Conservation (phyloP, 2,888 invertebrate genomes). For the Cinara cedri region DNA sequence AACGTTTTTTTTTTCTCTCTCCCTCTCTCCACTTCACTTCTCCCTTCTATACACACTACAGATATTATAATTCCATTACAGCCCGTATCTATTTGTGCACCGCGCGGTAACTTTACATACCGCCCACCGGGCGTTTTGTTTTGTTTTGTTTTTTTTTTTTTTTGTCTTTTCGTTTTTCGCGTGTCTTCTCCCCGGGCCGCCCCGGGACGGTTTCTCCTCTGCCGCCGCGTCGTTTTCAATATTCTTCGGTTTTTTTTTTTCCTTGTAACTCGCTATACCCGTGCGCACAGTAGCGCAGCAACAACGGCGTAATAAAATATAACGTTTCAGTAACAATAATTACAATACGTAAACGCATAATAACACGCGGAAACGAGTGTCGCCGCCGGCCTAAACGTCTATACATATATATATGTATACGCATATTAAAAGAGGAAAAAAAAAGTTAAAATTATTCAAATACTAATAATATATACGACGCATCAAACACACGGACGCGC, state of each 20-base stretch:
- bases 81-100: too few relatives aligned
- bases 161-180: too few relatives aligned
- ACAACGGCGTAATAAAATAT: not conserved
- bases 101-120: too few relatives aligned
- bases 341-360: constrained; percentile 1
- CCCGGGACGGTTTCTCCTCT: not conserved
- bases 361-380: constrained; percentile 29
- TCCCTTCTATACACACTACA: too few relatives aligned
- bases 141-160: not conserved
- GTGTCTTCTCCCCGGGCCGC: not conserved
- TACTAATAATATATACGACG: not conserved
- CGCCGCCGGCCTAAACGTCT: constrained; percentile 30
- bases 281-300: not conserved
- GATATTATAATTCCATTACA: too few relatives aligned
- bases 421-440: not conserved
- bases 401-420: too few relatives aligned
- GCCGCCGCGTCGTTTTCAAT: too few relatives aligned
- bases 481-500: not conserved
- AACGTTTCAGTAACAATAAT: constrained; percentile 7
- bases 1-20: constrained; percentile 12
- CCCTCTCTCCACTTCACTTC: too few relatives aligned
- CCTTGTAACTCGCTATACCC: too few relatives aligned
- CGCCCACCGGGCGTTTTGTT: not conserved
- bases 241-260: too few relatives aligned
- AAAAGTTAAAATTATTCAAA: constrained; percentile 24